These are phyloP conservation scores for Nymphalis io DNA, from an alignment of 1,140 invertebrate genomes.

Conservation along the genomic window DNA sequence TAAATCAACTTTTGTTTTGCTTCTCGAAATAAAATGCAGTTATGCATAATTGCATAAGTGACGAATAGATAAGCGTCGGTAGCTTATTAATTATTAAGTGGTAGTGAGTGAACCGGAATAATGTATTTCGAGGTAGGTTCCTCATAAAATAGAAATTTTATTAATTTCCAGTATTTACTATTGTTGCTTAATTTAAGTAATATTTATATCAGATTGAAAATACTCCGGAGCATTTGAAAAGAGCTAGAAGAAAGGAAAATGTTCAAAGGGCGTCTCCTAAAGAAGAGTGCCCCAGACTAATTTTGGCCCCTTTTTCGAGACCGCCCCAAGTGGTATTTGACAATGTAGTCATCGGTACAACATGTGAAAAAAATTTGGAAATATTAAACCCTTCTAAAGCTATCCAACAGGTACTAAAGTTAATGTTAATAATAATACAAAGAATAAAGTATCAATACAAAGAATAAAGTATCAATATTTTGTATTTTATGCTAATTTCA, in stretches of 20 bases:
- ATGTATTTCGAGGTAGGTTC: constrained; percentile 46
- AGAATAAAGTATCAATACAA: too few relatives aligned
- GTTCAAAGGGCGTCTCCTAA: constrained; percentile 50
- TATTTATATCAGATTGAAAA: constrained; percentile 67
- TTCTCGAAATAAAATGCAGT: not conserved
- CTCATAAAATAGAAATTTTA: not conserved
- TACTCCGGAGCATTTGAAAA: constrained; percentile 70
- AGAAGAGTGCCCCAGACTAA: constrained; percentile 72
- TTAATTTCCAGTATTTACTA: not conserved
- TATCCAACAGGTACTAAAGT: constrained; percentile 76
- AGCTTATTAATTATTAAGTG: not conserved
- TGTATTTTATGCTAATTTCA: too few relatives aligned
- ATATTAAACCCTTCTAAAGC: constrained; percentile 82
- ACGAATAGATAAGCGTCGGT: not conserved
- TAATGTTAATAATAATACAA: too few relatives aligned
- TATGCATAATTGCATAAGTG: not conserved
- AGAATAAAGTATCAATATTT: too few relatives aligned
- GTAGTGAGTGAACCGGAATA: not conserved
- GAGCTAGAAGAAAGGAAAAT: constrained; percentile 44
- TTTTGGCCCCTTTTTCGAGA: constrained; percentile 83
- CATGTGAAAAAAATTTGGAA: constrained; percentile 77
- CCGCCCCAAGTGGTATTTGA: constrained; percentile 84
- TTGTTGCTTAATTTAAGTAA: not conserved
- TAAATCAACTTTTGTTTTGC: not conserved
- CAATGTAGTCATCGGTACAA: constrained; percentile 82